A percentile compares a stretch with the other conserved stretches of the same genome.
phyloP scores from a whole-genome alignment of 53 echinoderm and acorn worm genomes.

The Paelopatides confundens region DNA sequence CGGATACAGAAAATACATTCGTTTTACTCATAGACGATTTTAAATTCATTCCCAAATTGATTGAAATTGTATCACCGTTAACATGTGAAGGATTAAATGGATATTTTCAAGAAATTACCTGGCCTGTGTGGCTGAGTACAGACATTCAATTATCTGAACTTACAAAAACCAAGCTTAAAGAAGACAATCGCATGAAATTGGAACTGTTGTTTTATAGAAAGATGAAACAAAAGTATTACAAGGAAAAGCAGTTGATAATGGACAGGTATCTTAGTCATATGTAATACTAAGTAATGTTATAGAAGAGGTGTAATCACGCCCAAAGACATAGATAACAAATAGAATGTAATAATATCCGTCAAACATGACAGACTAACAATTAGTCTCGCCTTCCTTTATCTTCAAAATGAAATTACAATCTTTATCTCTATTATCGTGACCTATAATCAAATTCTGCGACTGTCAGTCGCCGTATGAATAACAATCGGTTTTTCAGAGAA shows the following conservation, averaged over 20 bases:
- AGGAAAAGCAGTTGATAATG: not conserved
- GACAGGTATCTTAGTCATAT: not conserved
- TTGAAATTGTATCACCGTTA: not conserved
- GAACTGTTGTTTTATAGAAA: constrained; percentile 10
- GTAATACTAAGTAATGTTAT: not conserved
- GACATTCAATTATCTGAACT: not conserved
- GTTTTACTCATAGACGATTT: not conserved
- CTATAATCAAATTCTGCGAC: too few relatives aligned
- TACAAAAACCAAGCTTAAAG: not conserved
- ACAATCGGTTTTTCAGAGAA: too few relatives aligned
- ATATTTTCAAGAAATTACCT: not conserved
- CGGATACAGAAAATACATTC: not conserved
- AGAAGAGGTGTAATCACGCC: too few relatives aligned
- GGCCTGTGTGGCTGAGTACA: not conserved
- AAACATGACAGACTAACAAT: too few relatives aligned
- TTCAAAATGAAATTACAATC: too few relatives aligned
- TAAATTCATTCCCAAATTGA: not conserved
- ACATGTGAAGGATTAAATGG: not conserved
- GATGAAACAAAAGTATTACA: not conserved
- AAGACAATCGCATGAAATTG: constrained; percentile 9
- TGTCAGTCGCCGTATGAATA: too few relatives aligned
- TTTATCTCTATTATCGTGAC: too few relatives aligned
- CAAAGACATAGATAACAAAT: too few relatives aligned
- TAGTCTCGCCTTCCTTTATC: too few relatives aligned
- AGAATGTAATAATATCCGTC: too few relatives aligned